Percentiles rank a stretch among this genome's conserved stretches.
These are phyloP conservation scores for Catostylus mosaicus DNA, from an alignment of 30 jellyfish, hydroid and myxozoan genomes.

Conservation along the genomic window DNA sequence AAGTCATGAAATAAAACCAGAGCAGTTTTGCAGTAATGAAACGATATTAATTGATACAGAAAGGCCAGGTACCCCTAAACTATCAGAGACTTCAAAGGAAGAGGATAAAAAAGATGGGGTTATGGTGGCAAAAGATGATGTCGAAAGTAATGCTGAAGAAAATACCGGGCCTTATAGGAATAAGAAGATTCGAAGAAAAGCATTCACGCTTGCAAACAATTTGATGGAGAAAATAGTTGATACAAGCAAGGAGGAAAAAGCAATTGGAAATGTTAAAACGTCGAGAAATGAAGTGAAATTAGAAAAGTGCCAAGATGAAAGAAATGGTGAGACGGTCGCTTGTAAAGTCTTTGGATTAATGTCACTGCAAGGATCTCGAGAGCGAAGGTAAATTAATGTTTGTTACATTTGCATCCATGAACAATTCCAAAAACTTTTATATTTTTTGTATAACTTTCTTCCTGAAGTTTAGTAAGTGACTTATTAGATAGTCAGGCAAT, in stretches of 20 bases:
- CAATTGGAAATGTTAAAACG: not conserved
- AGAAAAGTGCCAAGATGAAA: conserved; percentile 4
- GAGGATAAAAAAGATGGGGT: not conserved
- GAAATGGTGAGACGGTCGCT: conserved; percentile 53
- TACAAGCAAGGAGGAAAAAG: not conserved
- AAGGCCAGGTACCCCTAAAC: not conserved
- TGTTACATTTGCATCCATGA: not conserved
- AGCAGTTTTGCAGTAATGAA: not conserved
- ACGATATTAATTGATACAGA: not conserved
- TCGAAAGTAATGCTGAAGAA: not conserved
- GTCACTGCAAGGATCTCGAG: conserved; percentile 77
- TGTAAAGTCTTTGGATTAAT: conserved; percentile 78
- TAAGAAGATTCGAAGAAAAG: not conserved
- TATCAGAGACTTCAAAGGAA: not conserved
- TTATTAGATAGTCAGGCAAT: too few species aligned
- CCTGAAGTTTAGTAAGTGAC: not conserved
- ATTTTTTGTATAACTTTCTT: too few species aligned
- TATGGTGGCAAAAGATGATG: not conserved
- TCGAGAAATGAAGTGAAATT: not conserved
- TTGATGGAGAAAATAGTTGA: conserved; percentile 9
- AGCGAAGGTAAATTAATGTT: conserved; percentile 48
- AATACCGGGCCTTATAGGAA: not conserved
- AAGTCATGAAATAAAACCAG: not conserved
- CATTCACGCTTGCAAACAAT: not conserved
- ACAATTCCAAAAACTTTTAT: not conserved